A percentile compares a stretch with the other conserved stretches of the same genome.
Evolutionary conservation across 53 echinoderm and acorn worm genomes (phyloP).

Genomic region (Paracentrotus lividus): DNA sequence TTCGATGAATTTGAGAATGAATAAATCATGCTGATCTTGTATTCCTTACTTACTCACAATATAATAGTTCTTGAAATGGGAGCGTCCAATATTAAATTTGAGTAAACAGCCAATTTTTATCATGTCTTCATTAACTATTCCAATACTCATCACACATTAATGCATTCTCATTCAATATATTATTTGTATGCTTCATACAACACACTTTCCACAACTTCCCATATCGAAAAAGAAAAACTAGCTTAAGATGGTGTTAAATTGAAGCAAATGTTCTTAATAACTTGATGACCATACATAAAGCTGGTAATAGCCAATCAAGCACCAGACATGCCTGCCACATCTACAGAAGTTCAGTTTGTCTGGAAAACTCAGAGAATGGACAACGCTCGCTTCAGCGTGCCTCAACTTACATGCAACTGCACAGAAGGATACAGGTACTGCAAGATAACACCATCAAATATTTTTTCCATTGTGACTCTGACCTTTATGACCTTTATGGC

Average conservation of each 20-base stretch:
- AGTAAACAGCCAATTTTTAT: too few relatives aligned
- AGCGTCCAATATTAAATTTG: too few relatives aligned
- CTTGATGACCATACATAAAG: conserved; percentile 78
- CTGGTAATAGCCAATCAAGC: conserved; percentile 71
- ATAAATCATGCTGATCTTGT: too few relatives aligned
- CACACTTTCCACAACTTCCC: neutral
- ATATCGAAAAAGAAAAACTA: conserved; percentile 38
- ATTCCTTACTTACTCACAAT: too few relatives aligned
- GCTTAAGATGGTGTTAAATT: conserved; percentile 56
- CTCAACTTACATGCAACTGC: conserved; percentile 16
- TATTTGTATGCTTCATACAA: neutral
- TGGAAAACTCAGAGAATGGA: conserved; percentile 72
- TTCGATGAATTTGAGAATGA: too few relatives aligned
- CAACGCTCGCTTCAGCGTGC: conserved; percentile 37
- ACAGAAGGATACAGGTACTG: conserved; percentile 28
- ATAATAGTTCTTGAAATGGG: too few relatives aligned
- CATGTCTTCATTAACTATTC: too few relatives aligned
- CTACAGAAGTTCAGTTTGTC: conserved; percentile 75
- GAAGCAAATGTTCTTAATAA: conserved; percentile 76
- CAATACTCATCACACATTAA: too few relatives aligned
- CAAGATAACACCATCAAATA: neutral
- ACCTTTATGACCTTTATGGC: too few relatives aligned
- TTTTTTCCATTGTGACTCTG: too few relatives aligned
- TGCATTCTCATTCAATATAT: too few relatives aligned
- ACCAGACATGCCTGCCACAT: conserved; percentile 67